phyloP scores from a whole-genome alignment of 2,888 invertebrate genomes.

The Lasioglossum morio region DNA sequence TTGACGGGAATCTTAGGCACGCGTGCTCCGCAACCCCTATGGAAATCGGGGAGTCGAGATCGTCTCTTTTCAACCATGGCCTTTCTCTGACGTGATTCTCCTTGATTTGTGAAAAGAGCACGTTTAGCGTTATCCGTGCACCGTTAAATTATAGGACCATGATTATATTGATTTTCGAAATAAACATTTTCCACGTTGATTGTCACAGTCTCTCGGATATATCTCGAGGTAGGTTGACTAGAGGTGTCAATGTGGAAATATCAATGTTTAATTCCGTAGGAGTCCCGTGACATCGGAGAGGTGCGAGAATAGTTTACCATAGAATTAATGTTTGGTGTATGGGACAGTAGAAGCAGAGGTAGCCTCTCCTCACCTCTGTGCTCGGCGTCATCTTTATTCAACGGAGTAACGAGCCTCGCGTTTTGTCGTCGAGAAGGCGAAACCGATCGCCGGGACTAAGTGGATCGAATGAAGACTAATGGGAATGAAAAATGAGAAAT shows the following conservation, averaged over 20 bases:
- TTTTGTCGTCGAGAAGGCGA: slow-evolving; percentile 59
- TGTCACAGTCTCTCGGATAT: neutral
- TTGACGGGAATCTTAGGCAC: neutral
- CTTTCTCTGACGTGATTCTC: neutral
- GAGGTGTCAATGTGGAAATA: neutral
- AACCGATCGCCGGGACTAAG: slow-evolving; percentile 59
- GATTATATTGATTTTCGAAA: too few species aligned
- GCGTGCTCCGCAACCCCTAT: neutral
- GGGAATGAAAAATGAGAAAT: slow-evolving; percentile 61
- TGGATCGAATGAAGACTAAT: slow-evolving; percentile 65
- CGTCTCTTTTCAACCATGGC: neutral
- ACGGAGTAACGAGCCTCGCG: slow-evolving; percentile 58
- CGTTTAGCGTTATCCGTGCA: neutral
- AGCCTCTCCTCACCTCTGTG: neutral
- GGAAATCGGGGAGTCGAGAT: neutral
- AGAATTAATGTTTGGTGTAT: neutral
- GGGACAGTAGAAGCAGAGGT: neutral
- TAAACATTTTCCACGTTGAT: too few species aligned
- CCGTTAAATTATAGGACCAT: too few species aligned
- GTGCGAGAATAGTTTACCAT: neutral
- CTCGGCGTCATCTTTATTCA: slow-evolving; percentile 60
- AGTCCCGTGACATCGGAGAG: neutral
- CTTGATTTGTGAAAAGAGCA: neutral
- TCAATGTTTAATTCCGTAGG: neutral
- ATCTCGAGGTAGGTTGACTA: neutral